Evolutionary conservation across 2,797 vertebrate species (phyloP), one percentile per base, ranked within the genome.

Genomic region (Ciconia nigra): DNA sequence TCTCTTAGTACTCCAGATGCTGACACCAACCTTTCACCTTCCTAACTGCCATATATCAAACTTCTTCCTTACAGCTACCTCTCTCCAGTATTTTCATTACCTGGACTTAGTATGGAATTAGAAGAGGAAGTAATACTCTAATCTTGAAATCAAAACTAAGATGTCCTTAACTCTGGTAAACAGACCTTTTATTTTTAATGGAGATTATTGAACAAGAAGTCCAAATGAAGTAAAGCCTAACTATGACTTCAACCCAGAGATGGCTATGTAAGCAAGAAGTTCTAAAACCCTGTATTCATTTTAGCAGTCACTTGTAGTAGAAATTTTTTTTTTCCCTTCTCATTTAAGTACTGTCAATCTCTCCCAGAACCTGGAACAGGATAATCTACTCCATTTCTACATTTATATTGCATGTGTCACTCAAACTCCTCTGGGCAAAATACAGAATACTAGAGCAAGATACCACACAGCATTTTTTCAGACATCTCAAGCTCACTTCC

Each of bases 341-440:
- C 81, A 90, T 80, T 87, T 71, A 83, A 92, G 71, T 31, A 71
- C 71, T 83, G 93, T 67, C 96, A 92, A 71, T 95, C 90, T 93
- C 49, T 83, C 49, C 46, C 70, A 85, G 52, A 85, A 79, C 59
- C 57, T 93, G 93, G 46, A 87, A 93, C 47, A 70, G 51, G 44
- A 94, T 83, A 74, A 89, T 69, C 94, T 93, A 63, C 28, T 71
- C 59, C 74, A 95, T 94, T 90, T 92, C 93, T 89, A 77, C 78
- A 71, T 66, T 93, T 92, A 57, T 83, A 96, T 81, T 96, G 71
- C 89, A 94, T 88, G 82, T 96, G 91, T 94, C 96, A 95, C 87
- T 96, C 93, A 91, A 91, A 81, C 47, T 90, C 83, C 76, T 90
- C 81, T 39, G 61, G 61, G 70, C 79, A 96, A 94, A 95, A 85